Base-by-base conservation (phyloP, 2,888 invertebrate species). In the Chloromyia formosa region DNA sequence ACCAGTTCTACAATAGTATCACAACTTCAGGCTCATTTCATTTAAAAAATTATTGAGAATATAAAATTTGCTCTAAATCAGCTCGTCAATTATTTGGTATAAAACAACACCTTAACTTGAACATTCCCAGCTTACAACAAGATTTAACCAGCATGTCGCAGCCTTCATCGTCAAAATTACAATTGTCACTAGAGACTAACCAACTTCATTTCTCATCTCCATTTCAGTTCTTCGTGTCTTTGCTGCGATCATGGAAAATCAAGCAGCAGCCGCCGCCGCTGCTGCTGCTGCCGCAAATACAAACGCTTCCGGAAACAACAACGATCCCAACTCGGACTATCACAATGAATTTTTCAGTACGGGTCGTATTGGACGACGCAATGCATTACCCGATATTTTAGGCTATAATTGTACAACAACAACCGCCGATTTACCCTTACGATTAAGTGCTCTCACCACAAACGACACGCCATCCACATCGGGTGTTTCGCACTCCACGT, bases 311-410 rank as follows among this genome's bases (percentile, higher is more conserved):
- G 49, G 53, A 10, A 61, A 23, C 10, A 23, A 20, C n/a, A 40
- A 62, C 7, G 60, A 56, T 18, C 18, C 45, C 23, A 71, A 58
- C 18, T 54, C 40, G 14, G 74, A 88, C 79, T 88, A 88, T 79
- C 88, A 91, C 71, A 90, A 91, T 83, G 94, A 95, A 83, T 96
- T 96, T 85, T 88, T 94, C 76, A 91, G 92, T 80, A 93, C 94
- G 0, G 95, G 95, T 2, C 89, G 96, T 78, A 94, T 95, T 42
- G 96, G 96, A 18, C 88, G 96, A 73, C 87, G 96, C 78, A 96
- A 96, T 86, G 96, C 96, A 64, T 87, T 96, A 87, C 93, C 94
- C 1, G 93, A 95, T 83, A 94, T 95, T 79, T 86, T 91, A 80
- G 91, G 93, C 71, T 90, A 91, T 81, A 91, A 92, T 80, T 90